Percentiles rank a stretch among this genome's conserved stretches.
These are phyloP conservation scores for Therioaphis trifolii DNA, from an alignment of 2,888 invertebrate genomes.

Conservation along the genomic window DNA sequence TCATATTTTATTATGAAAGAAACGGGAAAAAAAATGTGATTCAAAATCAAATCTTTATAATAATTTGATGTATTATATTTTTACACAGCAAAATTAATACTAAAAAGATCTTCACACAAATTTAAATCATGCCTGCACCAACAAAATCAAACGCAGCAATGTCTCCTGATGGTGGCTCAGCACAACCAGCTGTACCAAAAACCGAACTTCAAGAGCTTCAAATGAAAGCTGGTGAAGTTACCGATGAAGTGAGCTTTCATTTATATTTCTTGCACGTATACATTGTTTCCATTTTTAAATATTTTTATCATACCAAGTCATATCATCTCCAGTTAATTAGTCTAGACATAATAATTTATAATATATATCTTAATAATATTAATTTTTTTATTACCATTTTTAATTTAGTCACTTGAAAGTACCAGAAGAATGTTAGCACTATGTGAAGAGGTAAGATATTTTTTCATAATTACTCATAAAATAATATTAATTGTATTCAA, in stretches of 20 bases:
- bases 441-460: slow-evolving; percentile 87
- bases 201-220: slow-evolving; percentile 92
- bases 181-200: slow-evolving; percentile 78
- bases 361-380: slow-evolving; percentile 8
- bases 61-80: background rate
- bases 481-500: background rate
- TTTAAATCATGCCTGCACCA: slow-evolving; percentile 66
- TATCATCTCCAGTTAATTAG: no score
- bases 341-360: background rate
- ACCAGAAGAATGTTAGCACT: slow-evolving; percentile 91
- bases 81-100: background rate
- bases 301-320: no score
- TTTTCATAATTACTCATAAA: slow-evolving; percentile 30
- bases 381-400: slow-evolving; percentile 69
- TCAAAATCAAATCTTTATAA: background rate
- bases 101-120: background rate
- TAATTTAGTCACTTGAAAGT: slow-evolving; percentile 84
- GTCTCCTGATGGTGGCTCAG: slow-evolving; percentile 68
- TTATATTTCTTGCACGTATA: no score
- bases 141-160: slow-evolving; percentile 64
- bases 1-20: background rate
- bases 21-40: background rate
- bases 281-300: no score
- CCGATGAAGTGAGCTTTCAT: slow-evolving; percentile 82
- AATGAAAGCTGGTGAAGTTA: slow-evolving; percentile 83